phyloP scores from a whole-genome alignment of 1,140 invertebrate species.

The Hesperophylax magnus region DNA sequence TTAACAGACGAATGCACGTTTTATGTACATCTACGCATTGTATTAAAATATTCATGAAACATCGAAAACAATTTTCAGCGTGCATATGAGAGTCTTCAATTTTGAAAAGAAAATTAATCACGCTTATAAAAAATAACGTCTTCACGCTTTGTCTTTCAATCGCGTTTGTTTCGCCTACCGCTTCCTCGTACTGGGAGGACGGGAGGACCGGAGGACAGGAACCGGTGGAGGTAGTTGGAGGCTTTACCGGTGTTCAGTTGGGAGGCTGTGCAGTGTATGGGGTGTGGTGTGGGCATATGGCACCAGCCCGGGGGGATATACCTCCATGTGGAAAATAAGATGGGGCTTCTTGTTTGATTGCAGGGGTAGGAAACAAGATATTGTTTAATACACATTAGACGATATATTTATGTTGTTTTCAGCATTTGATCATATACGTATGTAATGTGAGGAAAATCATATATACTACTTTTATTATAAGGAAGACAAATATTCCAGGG shows the following conservation, averaged over 20 bases:
- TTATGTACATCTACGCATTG: too few species aligned
- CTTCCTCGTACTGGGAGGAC: slow-evolving; percentile 11
- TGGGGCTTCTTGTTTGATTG: slow-evolving; percentile 22
- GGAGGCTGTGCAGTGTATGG: too few species aligned
- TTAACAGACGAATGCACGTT: too few species aligned
- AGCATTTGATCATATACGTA: too few species aligned
- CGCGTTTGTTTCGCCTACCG: slow-evolving; percentile 27
- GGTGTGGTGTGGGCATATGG: slow-evolving; percentile 10
- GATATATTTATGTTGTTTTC: too few species aligned
- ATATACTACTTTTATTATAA: too few species aligned
- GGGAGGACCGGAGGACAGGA: not conserved
- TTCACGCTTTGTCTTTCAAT: slow-evolving; percentile 29
- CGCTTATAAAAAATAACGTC: not conserved
- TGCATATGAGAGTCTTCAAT: not conserved
- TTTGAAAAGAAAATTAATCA: slow-evolving; percentile 23
- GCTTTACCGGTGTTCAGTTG: too few species aligned
- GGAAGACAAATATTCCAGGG: too few species aligned
- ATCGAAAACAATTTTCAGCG: not conserved
- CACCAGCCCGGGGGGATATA: not conserved
- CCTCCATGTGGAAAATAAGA: not conserved
- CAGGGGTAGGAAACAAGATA: not conserved
- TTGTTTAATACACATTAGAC: not conserved
- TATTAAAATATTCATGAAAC: not conserved
- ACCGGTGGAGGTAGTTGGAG: too few species aligned
- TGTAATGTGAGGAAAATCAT: too few species aligned